Evolutionary conservation across 2,113 vertebrate genomes (phyloP), one percentile per base, ranked within the genome.

Genomic region (Xenopus laevis): DNA sequence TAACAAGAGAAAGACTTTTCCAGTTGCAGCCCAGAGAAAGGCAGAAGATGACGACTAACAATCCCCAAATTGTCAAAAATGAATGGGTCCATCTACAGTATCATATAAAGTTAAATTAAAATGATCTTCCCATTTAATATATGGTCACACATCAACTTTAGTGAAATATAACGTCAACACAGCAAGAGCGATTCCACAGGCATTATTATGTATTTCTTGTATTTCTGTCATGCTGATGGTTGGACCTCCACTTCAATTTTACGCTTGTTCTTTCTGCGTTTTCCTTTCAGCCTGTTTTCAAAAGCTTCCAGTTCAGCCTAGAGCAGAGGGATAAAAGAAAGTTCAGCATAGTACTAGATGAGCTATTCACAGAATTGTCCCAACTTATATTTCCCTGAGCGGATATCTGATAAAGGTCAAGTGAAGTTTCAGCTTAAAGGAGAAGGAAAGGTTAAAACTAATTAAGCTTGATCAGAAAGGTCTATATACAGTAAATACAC

Each of bases 291-390:
- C 17, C 95, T 91, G 80, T 98, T 98, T 87, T 97, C 94, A 79
- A 98, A 99, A 61, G 95, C 95, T 81, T 99, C 95, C 79, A 97
- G 85, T 88, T 99, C 97, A 81, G 95, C 95, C 97, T 98, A 82
- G 65, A 83, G 23, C 23, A 15, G 18, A 68, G 20, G 16, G 46
- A 73, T 47, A 77, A 27, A 65, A 44, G 15, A n/a, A 8, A 72
- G n/a, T 7, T 63, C 23, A 30, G 23, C 21, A 16, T 1, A 15
- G 10, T 16, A 63, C 23, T 16, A 45, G 13, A 13, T 33, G 16
- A 45, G 4, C 4, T 27, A 27, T 27, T 27, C 23, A 27, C 23
- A 27, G 23, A 11, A 10, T 17, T 2, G 33, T 33, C 33, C 40
- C 55, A 9, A 17, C 11, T n/a, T 1, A 17, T 18, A 18, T 13